These are phyloP conservation scores for Carabus problematicus DNA, from an alignment of 2,888 invertebrate genomes.

Conservation along the genomic window DNA sequence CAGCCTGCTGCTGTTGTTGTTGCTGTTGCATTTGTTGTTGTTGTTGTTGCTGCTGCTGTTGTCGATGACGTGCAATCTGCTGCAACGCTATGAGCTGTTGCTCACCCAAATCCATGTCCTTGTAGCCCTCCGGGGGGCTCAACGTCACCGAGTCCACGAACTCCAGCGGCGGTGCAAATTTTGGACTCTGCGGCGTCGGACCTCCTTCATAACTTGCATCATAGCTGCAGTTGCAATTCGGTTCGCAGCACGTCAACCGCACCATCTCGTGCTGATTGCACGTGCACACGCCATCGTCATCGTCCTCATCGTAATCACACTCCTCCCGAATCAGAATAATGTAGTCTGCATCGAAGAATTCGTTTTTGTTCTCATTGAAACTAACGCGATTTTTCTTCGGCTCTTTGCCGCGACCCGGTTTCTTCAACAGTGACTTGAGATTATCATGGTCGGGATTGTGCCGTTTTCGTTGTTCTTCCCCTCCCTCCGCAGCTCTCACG, in stretches of 20 bases:
- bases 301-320: conserved; percentile 83
- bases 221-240: conserved; percentile 65
- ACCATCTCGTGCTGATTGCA: conserved; percentile 74
- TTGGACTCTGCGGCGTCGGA: conserved; percentile 62
- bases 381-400: conserved; percentile 79
- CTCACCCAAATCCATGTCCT: conserved; percentile 77
- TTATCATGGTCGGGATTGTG: conserved; percentile 70
- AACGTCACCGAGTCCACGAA: conserved; percentile 83
- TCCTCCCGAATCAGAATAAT: conserved; percentile 90
- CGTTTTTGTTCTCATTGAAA: conserved; percentile 88
- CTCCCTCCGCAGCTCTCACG: conserved; percentile 59
- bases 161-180: conserved; percentile 74
- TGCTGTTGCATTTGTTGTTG: conserved; percentile 67
- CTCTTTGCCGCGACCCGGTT: conserved; percentile 71
- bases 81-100: conserved; percentile 66
- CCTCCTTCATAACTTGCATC: conserved; percentile 53
- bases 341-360: conserved; percentile 92
- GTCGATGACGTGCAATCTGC: conserved; percentile 58
- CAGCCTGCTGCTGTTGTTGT: conserved; percentile 57
- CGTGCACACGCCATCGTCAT: conserved; percentile 74
- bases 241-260: conserved; percentile 70
- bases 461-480: conserved; percentile 53
- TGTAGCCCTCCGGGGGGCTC: conserved; percentile 91
- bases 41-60: conserved; percentile 60
- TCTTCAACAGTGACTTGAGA: conserved; percentile 78